Evolutionary conservation across 2,888 invertebrate species (phyloP), one percentile per base, ranked within the genome.

Genomic region (Euzophera pinguis): DNA sequence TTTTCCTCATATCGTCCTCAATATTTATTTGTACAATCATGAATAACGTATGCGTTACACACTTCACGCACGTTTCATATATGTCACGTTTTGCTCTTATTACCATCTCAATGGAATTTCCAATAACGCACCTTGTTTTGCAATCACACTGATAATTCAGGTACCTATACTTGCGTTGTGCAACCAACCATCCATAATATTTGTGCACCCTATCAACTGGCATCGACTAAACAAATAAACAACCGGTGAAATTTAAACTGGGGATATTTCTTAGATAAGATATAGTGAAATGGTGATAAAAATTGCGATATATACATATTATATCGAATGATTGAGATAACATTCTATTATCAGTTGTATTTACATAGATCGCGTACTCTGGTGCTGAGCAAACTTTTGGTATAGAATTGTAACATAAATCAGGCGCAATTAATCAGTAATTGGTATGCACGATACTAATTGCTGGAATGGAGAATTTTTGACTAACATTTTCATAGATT

Each of bases 281-380:
- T 86, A 75, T 56, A 66, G 84, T 75, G 82, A 85, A 87, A 85
- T 84, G 74, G 53, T 69, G 81, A 81, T 81, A 76, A 74, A 60
- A 62, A 68, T 67, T 63, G 62, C 64, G 66, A 64, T 67, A 67
- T 65, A 58, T 58, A 47, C 35, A 48, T 49, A 7, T 29, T 29
- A 32, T 8, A 53, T 48, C 37, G 27, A 37, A 32, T 34, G 39
- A 50, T 50, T 39, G 51, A 14, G 38, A 52, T 52, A 45, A 45
- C 32, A 32, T 45, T 12, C n/a, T 12, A 38, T 10, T 16, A 16
- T 39, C 39, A 39, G 16, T 39, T 39, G 9, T 39, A 39, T 39
- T 39, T 37, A 35, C 12, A 14, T 39, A 39, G 39, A 39, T 14
- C 14, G 16, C 45, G 8, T 43, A 43, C 29, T 55, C 52, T 52